These are phyloP conservation scores for Leucophora obtusa DNA, from an alignment of 2,888 invertebrate species.

Conservation along the genomic window DNA sequence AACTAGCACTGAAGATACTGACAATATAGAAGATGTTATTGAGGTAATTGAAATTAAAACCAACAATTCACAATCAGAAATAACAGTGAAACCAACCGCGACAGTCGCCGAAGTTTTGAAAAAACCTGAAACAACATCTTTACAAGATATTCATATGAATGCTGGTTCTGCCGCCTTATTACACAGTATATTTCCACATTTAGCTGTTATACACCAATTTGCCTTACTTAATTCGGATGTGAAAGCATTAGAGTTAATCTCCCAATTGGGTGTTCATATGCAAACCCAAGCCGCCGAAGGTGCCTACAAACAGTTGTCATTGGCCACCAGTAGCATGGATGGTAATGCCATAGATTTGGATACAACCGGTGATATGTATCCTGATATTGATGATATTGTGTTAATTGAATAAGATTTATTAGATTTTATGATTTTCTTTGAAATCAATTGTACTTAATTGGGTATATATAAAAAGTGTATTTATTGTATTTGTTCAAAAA, in stretches of 20 bases:
- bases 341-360: conserved; percentile 45
- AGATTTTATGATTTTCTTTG: neutral
- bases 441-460: conserved; percentile 5
- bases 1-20: neutral
- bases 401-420: conserved; percentile 66
- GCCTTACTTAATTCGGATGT: conserved; percentile 73
- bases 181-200: conserved; percentile 73
- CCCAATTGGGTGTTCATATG: conserved; percentile 74
- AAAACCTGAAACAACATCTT: conserved; percentile 5
- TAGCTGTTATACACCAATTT: conserved; percentile 75
- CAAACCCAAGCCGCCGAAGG: conserved; percentile 73
- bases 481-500: conserved; percentile 4
- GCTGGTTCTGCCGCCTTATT: conserved; percentile 67
- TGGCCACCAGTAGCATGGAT: conserved; percentile 49
- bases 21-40: conserved; percentile 17
- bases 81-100: neutral
- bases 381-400: conserved; percentile 75
- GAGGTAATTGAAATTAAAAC: conserved; percentile 45
- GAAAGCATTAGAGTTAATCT: conserved; percentile 73
- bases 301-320: conserved; percentile 70
- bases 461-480: neutral
- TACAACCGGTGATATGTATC: conserved; percentile 67
- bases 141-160: conserved; percentile 49
- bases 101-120: conserved; percentile 3
- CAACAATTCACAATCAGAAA: conserved; percentile 15